These are phyloP conservation scores for Calephelis virginiensis DNA, from an alignment of 1,140 invertebrate genomes.

Conservation along the genomic window DNA sequence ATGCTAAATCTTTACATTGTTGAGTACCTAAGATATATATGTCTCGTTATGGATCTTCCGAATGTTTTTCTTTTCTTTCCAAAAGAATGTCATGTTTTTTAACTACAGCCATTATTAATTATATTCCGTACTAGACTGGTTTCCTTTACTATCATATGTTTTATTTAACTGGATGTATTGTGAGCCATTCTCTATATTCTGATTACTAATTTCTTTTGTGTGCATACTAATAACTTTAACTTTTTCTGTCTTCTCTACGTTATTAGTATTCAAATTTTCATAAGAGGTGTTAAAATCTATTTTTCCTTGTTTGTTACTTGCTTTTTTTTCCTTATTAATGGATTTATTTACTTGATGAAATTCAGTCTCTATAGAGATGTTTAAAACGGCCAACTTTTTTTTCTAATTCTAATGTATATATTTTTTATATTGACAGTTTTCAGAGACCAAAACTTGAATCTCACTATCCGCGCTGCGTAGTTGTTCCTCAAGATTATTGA, in stretches of 20 bases:
- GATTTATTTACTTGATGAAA: background rate
- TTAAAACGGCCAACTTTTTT: background rate
- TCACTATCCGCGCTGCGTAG: background rate
- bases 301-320: background rate
- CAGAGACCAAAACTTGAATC: background rate
- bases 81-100: background rate
- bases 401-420: background rate
- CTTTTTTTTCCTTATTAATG: background rate
- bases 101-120: too few species aligned
- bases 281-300: background rate
- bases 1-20: background rate
- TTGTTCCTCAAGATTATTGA: background rate
- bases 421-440: conserved; percentile 5
- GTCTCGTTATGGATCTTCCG: background rate
- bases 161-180: too few species aligned
- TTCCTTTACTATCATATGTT: too few species aligned
- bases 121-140: too few species aligned
- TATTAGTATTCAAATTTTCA: background rate
- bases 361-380: background rate
- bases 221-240: too few species aligned
- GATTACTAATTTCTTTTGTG: background rate
- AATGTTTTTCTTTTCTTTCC: background rate
- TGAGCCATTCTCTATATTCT: background rate
- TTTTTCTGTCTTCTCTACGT: too few species aligned
- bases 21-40: background rate